These are phyloP conservation scores for Drosophila nasuta DNA, from an alignment of 1,140 invertebrate genomes.

Conservation along the genomic window DNA sequence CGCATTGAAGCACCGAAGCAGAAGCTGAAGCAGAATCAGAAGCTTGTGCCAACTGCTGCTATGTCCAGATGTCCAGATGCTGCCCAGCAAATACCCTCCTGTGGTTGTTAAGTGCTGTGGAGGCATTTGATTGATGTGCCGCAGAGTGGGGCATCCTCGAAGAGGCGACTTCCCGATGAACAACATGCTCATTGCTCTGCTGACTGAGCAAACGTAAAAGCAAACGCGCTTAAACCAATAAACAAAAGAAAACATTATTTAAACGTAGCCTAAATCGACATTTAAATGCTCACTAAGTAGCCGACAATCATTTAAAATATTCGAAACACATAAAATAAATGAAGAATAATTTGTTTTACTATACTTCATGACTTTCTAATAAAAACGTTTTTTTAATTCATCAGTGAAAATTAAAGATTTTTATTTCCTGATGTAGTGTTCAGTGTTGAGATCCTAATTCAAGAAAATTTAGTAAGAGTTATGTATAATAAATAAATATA, in stretches of 20 bases:
- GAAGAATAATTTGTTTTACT: too few relatives aligned
- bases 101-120: conserved; percentile 43
- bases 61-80: conserved; percentile 22
- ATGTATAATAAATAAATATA: too few relatives aligned
- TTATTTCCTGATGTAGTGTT: too few relatives aligned
- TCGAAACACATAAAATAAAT: too few relatives aligned
- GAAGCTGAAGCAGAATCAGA: conserved; percentile 27
- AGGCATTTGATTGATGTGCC: conserved; percentile 65
- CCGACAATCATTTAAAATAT: too few relatives aligned
- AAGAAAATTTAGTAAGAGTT: too few relatives aligned
- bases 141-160: conserved; percentile 2
- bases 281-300: conserved; percentile 8
- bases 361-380: too few relatives aligned
- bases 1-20: conserved; percentile 58
- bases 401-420: too few relatives aligned
- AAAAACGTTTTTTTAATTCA: too few relatives aligned
- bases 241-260: conserved; percentile 20
- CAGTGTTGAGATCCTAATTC: too few relatives aligned
- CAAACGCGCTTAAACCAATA: conserved; percentile 38
- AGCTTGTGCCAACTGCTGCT: conserved; percentile 28
- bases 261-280: conserved; percentile 8
- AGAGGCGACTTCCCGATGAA: conserved; percentile 1
- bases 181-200: conserved; percentile 16
- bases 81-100: conserved; percentile 27
- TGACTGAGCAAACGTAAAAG: conserved; percentile 12